Base-by-base conservation (phyloP, 2,113 vertebrate species). In the Ptilonorhynchus violaceus region DNA sequence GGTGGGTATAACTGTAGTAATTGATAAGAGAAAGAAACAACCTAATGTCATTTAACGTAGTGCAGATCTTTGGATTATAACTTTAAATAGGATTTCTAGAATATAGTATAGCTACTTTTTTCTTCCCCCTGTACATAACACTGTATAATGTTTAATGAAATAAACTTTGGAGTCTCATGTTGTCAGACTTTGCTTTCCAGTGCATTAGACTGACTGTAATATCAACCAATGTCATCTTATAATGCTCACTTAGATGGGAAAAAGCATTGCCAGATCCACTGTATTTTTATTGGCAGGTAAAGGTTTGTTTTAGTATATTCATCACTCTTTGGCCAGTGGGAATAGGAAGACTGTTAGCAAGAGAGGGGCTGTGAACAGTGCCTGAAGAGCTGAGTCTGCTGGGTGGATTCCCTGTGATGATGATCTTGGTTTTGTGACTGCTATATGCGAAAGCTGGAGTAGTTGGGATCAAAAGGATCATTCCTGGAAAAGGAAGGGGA, bases 1-100 rank as follows among this genome's bases (percentile, higher is more conserved):
- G 99, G 99, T 99, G 96, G 64, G 98, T 97, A 85, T 90, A 55
- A 89, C 56, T 73, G 47, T 62, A 91, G 41, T 93, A 90, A 76
- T 89, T 85, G 35, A 31, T 88, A 91, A 95, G 91, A 93, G 78
- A 92, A 92, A 95, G 63, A 82, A 88, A 84, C 56, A 59, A 76
- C 60, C 22, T 82, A 41, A 68, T 96, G 78, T 79, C 15, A 0
- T 88, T 64, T 53, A 89, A 69, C 13, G 22, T 37, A 92, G 87
- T 41, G 49, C 42, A 88, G 53, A 59, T 83, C 15, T 59, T 67
- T 33, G 44, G 19, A 31, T 88, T 92, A 30, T 55, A 67, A 60
- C 46, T 80, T 91, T 24, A 90, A 97, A 42, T 70, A 88, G 79
- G n/a, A 35, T 84, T 96, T 93, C 33, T 95, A 52, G 68, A 78